These are phyloP conservation scores for Cydia fagiglandana DNA, from an alignment of 1,140 invertebrate species.

Conservation along the genomic window DNA sequence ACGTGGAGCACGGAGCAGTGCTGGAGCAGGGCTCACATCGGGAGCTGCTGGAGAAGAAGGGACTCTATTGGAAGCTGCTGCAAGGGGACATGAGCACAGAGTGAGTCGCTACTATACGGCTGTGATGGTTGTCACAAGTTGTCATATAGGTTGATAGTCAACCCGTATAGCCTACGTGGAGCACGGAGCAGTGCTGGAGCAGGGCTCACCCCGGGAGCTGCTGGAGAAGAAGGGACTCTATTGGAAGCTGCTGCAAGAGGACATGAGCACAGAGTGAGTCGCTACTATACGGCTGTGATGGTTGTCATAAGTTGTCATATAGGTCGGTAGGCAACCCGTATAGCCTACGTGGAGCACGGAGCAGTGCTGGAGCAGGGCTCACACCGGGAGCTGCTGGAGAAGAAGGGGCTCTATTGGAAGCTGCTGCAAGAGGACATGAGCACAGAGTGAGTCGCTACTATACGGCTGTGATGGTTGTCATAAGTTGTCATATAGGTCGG, in stretches of 20 bases:
- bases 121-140: too few species aligned
- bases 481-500: constrained; percentile 78
- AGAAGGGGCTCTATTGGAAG: constrained; percentile 86
- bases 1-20: constrained; percentile 84
- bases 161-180: constrained; percentile 89
- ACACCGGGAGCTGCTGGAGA: constrained; percentile 87
- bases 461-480: too few species aligned
- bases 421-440: constrained; percentile 76
- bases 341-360: constrained; percentile 87
- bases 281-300: too few species aligned
- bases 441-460: constrained; percentile 45
- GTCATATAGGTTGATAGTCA: constrained; percentile 47
- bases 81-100: constrained; percentile 63
- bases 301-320: too few species aligned
- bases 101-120: constrained; percentile 38
- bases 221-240: constrained; percentile 86
- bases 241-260: constrained; percentile 80
- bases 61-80: constrained; percentile 86
- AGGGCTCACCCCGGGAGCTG: constrained; percentile 89
- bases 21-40: constrained; percentile 89
- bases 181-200: constrained; percentile 85
- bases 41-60: constrained; percentile 85
- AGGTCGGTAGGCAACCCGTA: constrained; percentile 90
- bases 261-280: constrained; percentile 58
- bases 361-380: constrained; percentile 87